Evolutionary conservation across 2,113 vertebrate species (phyloP), one percentile per base, ranked within the genome.

Genomic region (Corydoras maculifer): DNA sequence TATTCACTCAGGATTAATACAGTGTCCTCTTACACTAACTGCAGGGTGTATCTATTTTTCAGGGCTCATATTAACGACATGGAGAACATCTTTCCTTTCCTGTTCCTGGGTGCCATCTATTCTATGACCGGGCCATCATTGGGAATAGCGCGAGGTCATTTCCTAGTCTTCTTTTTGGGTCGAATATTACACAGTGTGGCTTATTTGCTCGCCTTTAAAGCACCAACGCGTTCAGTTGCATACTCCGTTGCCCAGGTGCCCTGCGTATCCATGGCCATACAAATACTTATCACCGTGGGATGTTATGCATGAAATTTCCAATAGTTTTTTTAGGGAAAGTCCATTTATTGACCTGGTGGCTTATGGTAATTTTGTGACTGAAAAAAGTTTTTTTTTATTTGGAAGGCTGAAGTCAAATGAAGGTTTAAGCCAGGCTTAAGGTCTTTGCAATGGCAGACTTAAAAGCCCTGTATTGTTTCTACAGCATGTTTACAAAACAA

Each of bases 21-120:
- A 25, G 18, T 25, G 35, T 43, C 4, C 35, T 43, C 35, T 8
- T 43, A 8, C 35, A 43, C 35, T 53, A 53, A 53, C 13, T 57
- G 5, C 18, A 25, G 18, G 18, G 18, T 65, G 9, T 70, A 10
- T 57, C 2, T 63, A 43, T 69, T 12, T 76, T 81, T 31, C 77
- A 99, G 97, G 67, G 93, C 93, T 66, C 96, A 99, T 67, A 58
- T 63, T 1, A 99, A 99, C 0, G 97, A 96, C 85, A 85, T 98
- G 89, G 96, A 99, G 85, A 98, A 91, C 87, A 97, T 99, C 81
- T 87, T 92, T 2, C 95, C 97, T 0, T 99, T 99, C 86, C 88
- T 99, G 43, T 98, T 99, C 83, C 85, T 98, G 0, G 96, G 96
- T 1, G 86, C 95, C 0, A 11, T 96, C 82, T 99, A 98, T 84